Base-by-base conservation (phyloP, 2,797 vertebrate genomes). In the Anniella stebbinsi region DNA sequence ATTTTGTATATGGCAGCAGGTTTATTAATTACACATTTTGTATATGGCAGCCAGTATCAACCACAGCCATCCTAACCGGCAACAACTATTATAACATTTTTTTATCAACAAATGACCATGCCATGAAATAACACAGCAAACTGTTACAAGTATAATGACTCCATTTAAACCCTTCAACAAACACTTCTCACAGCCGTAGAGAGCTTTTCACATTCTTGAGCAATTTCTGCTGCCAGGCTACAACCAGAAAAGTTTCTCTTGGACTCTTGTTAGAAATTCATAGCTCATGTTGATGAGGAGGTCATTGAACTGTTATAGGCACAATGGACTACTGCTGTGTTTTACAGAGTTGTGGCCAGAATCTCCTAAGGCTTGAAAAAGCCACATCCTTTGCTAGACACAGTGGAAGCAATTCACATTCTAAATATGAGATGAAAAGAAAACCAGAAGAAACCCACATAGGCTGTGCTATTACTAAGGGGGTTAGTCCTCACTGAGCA, bases 1-100 rank as follows among this genome's bases (percentile, higher is more conserved):
- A 93, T 89, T 67, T 17, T 63, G 91, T 92, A 91, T 90, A 95
- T 90, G 81, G 89, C 93, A 93, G 94, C 86, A 87, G 60, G 67
- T 0, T 94, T 92, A 88, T 95, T 95, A 95, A 96, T 94, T 92
- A 88, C 92, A 95, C 77, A 93, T 89, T 67, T 17, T 63, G 91
- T 92, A 91, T 90, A 95, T 90, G 81, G 89, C 93, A 94, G 93
- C 90, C 94, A 90, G 93, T 94, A 93, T 88, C 84, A 95, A 93
- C 94, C 92, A 90, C 51, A 91, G 82, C 82, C 84, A 92, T 91
- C 13, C 87, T 93, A 95, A 94, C 94, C 94, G 93, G 93, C 83
- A 92, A 92, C 91, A 91, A 90, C 88, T 38, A 90, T 80, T 77
- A 90, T 89, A 90, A 96, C 92, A 93, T 93, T 95, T 96, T 92